Evolutionary conservation across 2,888 invertebrate species (phyloP), one percentile per base, ranked within the genome.

Genomic region (Trichogramma dendrolimi): DNA sequence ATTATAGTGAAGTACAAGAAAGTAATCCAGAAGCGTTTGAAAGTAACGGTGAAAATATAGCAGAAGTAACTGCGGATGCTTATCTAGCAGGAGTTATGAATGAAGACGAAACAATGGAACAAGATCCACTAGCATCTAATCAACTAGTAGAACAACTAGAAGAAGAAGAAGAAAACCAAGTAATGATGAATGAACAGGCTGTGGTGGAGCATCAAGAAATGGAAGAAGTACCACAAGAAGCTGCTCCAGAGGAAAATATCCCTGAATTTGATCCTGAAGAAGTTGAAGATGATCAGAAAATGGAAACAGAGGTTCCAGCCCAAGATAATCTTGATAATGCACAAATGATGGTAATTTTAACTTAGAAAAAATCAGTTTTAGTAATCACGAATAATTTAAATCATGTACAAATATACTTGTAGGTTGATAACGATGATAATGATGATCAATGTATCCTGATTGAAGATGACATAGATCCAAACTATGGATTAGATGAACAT

Each of bases 231-330:
- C 40, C 46, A 5, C 48, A 58, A 46, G 58, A 14, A 44, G 51
- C 27, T 27, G 49, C 43, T 14, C 6, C 58, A 1, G 63, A 58
- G 55, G 65, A 65, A 43, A 58, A 58, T 11, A 55, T 65, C 43
- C 61, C 61, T 51, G 65, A 65, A 61, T 65, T 65, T 61, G 65
- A 65, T 56, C 65, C 65, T 40, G 63, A 63, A 38, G 57, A 60
- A 41, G 42, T 55, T 6, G 11, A 5, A 11, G 48, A 11, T 48
- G 47, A 43, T 53, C 56, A 61, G 51, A 57, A 61, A 10, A 49
- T 55, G 46, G 10, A 48, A 6, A 43, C 47, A 57, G 46, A 59
- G 46, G 51, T 48, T 41, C n/a, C 39, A 43, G 6, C 39, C 39
- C 42, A 6, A 27, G 43, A 42, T 46, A 59, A 27, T 52, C 14